Evolutionary conservation across 1,140 invertebrate species (phyloP).

Genomic region (Microplitis demolitor): DNA sequence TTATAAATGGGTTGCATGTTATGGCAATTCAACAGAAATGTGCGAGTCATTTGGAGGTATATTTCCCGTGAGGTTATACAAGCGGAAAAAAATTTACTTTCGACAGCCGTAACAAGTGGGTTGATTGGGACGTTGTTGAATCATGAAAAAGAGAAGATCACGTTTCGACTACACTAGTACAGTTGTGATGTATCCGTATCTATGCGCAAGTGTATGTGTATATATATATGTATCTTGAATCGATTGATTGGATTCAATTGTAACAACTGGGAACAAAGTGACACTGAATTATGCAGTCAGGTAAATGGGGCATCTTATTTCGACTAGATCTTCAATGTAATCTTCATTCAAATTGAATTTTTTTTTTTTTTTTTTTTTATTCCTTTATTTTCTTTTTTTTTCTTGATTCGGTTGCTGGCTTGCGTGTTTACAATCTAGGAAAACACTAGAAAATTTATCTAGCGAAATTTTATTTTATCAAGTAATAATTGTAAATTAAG

Average conservation of each 20-base stretch:
- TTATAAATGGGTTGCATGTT: slow-evolving; percentile 5
- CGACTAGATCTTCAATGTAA: slow-evolving; percentile 1
- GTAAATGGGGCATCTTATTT: neutral
- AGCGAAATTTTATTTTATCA: no score
- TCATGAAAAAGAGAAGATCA: slow-evolving; percentile 4
- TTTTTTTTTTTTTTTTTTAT: neutral
- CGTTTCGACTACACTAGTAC: neutral
- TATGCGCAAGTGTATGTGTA: no score
- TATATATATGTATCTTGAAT: neutral
- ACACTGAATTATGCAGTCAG: slow-evolving; percentile 5
- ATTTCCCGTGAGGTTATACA: slow-evolving; percentile 10
- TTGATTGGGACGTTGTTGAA: slow-evolving; percentile 17
- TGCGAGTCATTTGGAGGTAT: neutral
- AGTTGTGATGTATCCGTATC: neutral
- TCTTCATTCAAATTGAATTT: neutral
- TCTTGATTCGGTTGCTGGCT: neutral
- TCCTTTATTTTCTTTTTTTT: neutral
- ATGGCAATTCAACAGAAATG: neutral
- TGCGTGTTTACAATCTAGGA: no score
- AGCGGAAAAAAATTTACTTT: slow-evolving; percentile 8
- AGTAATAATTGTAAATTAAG: no score
- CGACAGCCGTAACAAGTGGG: slow-evolving; percentile 13
- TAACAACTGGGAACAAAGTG: neutral
- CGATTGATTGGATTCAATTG: slow-evolving; percentile 11
- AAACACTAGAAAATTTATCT: no score